Evolutionary conservation across 2,888 invertebrate species (phyloP).

Genomic region (Heliconius ismenius): DNA sequence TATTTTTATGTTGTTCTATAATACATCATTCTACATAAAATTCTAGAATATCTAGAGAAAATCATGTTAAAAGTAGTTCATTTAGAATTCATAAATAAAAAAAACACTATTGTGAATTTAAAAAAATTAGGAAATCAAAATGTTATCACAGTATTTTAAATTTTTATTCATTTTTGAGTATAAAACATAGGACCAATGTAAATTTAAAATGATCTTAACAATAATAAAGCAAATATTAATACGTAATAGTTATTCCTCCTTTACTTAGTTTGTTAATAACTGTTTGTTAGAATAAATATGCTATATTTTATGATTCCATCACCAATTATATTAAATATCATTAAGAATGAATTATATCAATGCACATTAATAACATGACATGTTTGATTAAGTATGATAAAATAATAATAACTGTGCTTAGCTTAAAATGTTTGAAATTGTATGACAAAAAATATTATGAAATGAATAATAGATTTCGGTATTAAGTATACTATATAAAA

Average conservation of each 20-base stretch:
- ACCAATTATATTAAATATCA: conserved; percentile 33
- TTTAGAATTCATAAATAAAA: not conserved
- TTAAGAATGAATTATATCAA: not conserved
- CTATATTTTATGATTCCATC: conserved; percentile 36
- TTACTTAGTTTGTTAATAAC: conserved; percentile 33
- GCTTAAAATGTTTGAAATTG: conserved; percentile 29
- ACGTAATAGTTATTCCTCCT: conserved; percentile 49
- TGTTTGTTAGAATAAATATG: conserved; percentile 34
- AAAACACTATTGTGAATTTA: not conserved
- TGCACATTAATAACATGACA: conserved; percentile 30
- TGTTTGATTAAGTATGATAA: conserved; percentile 37
- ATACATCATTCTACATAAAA: not conserved
- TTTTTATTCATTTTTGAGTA: not conserved
- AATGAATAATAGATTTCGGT: conserved; percentile 32
- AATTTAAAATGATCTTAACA: conserved; percentile 45
- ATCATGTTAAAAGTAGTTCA: not conserved
- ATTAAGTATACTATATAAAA: conserved; percentile 25
- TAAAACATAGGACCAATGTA: conserved; percentile 46
- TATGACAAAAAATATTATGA: conserved; percentile 36
- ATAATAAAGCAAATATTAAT: conserved; percentile 54
- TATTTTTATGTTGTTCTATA: not conserved
- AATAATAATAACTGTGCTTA: conserved; percentile 43
- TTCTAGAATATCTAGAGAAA: too few species aligned
- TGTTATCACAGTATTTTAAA: not conserved
- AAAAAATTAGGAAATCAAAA: not conserved